Evolutionary conservation across 2,888 invertebrate species (phyloP), one percentile per base, ranked within the genome.

Genomic region (Acleris holmiana): DNA sequence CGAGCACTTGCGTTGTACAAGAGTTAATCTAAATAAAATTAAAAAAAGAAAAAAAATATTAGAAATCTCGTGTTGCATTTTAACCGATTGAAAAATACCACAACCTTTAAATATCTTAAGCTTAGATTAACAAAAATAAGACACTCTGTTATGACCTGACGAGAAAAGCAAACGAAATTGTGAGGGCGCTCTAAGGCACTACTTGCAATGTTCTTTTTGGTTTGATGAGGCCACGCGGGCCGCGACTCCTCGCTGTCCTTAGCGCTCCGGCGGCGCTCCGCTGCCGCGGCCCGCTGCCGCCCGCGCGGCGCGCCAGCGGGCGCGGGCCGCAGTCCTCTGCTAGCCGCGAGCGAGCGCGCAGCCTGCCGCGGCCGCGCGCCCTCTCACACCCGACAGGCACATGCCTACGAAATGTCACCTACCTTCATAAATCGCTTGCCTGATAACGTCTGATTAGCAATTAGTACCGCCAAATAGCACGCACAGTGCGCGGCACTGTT

Each of bases 301-400:
- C 59, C 63, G 67, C 70, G 69, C 68, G 54, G 54, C 71, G 67
- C 47, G 61, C 67, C 77, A 73, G 71, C 76, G 76, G 71, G 68
- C 73, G 71, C 76, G 76, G 71, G 68, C 72, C 82, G 73, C 91
- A 91, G 91, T 91, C 79, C 85, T 85, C 88, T 83, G 80, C 82
- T 81, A 88, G 84, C 91, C 90, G 89, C 89, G 87, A 88, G 84
- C 85, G 91, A 90, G 91, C 88, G 89, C 89, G 91, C 88, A 88
- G 90, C 89, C 82, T 88, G 78, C 79, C 79, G 86, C 88, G 88
- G 65, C 54, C 44, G 89, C 86, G 86, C 84, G 86, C 86, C 83
- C 85, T 80, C 78, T 80, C 72, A 72, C 77, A 79, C 83, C 79
- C 80, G 80, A 77, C 82, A 81, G 82, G 82, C 89, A 85, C 83